Conservation (phyloP, 2,888 invertebrate species). For the Hedya salicella region DNA sequence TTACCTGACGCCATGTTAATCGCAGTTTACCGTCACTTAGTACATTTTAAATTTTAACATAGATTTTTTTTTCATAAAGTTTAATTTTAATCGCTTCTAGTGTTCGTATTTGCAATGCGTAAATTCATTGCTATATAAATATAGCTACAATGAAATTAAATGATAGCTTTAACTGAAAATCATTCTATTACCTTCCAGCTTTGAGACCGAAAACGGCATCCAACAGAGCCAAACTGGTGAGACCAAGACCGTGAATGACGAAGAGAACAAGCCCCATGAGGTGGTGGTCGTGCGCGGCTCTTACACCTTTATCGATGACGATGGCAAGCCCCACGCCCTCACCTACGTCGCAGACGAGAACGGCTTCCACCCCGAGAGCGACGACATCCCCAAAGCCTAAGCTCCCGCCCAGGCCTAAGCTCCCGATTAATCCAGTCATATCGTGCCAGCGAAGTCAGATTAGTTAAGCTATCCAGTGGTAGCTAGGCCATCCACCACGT, state of each 20-base stretch:
- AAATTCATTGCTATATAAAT: slow-evolving; percentile 61
- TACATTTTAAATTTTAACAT: no score
- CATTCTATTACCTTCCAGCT: slow-evolving; percentile 58
- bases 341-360: slow-evolving; percentile 86
- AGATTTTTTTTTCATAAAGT: no score
- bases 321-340: slow-evolving; percentile 81
- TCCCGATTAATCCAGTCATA: background rate
- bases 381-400: slow-evolving; percentile 85
- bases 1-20: no score
- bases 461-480: slow-evolving; percentile 28
- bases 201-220: slow-evolving; percentile 85
- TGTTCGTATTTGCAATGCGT: slow-evolving; percentile 46
- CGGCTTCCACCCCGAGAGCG: slow-evolving; percentile 86
- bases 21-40: no score
- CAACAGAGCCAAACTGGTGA: slow-evolving; percentile 79
- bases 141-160: background rate
- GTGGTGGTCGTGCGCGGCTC: slow-evolving; percentile 86
- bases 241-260: slow-evolving; percentile 71
- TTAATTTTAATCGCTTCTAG: no score
- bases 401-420: slow-evolving; percentile 49
- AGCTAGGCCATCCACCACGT: slow-evolving; percentile 45
- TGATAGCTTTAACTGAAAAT: no score
- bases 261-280: slow-evolving; percentile 83
- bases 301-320: slow-evolving; percentile 82
- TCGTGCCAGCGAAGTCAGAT: slow-evolving; percentile 1